Evolutionary conservation across 2,113 vertebrate species (phyloP).

Genomic region (Gymnogyps californianus): DNA sequence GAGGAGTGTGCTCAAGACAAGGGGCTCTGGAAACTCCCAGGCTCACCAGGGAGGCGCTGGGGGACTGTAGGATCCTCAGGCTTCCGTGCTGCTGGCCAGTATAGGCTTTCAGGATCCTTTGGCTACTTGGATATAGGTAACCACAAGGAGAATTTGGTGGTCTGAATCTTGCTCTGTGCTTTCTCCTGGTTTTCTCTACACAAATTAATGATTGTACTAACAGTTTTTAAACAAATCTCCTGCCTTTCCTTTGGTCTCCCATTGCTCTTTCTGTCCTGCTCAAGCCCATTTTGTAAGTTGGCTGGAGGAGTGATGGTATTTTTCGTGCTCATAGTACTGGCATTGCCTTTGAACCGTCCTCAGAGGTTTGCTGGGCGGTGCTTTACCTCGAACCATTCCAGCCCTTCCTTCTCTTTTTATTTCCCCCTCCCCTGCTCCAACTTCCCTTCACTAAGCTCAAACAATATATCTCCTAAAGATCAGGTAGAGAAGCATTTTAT

Average conservation of each 20-base stretch:
- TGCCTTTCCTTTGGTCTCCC: background rate
- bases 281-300: background rate
- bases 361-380: background rate
- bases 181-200: background rate
- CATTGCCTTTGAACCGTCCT: background rate
- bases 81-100: background rate
- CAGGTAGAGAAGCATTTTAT: background rate
- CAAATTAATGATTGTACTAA: background rate
- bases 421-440: background rate
- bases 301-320: background rate
- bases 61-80: background rate
- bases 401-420: background rate
- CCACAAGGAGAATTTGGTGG: background rate
- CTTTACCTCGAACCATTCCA: background rate
- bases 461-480: background rate
- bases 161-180: background rate
- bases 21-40: background rate
- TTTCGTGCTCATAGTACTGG: background rate
- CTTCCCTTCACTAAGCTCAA: background rate
- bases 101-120: background rate
- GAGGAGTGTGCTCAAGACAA: background rate
- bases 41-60: background rate
- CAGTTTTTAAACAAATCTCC: background rate
- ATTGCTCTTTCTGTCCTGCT: background rate
- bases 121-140: background rate